A percentile compares a stretch with the other conserved stretches of the same genome.
These are phyloP conservation scores for Mesoligia furuncula DNA, from an alignment of 2,888 invertebrate genomes.

Conservation along the genomic window DNA sequence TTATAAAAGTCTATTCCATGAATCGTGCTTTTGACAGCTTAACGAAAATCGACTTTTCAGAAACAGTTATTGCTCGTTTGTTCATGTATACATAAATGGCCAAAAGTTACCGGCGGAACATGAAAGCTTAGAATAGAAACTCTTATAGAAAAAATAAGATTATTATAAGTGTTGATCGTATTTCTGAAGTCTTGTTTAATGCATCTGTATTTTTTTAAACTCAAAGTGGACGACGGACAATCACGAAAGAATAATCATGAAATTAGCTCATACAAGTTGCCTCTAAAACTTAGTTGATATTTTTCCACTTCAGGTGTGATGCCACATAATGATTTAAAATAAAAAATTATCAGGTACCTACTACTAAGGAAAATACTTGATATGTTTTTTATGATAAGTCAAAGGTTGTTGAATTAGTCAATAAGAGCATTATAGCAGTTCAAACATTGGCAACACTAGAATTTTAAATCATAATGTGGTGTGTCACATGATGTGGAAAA, in stretches of 20 bases:
- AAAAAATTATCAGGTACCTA: too few relatives aligned
- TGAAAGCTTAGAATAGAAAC: not conserved
- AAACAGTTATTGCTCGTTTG: not conserved
- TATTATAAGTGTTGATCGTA: not conserved
- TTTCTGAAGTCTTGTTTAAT: not conserved
- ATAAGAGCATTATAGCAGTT: too few relatives aligned
- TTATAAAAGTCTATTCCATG: not conserved
- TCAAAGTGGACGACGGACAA: not conserved
- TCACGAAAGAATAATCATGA: not conserved
- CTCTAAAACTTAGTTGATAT: too few relatives aligned
- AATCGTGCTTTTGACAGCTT: slow-evolving; percentile 1
- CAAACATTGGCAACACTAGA: too few relatives aligned
- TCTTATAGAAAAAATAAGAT: not conserved
- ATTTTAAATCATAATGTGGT: too few relatives aligned
- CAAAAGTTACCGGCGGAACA: not conserved
- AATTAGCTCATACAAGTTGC: not conserved
- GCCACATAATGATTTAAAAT: too few relatives aligned
- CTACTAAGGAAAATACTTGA: too few relatives aligned
- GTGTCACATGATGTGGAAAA: too few relatives aligned
- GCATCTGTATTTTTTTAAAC: not conserved
- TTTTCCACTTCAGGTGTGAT: too few relatives aligned
- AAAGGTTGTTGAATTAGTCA: too few relatives aligned
- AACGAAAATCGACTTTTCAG: not conserved
- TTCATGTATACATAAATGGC: not conserved
- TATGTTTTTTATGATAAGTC: too few relatives aligned